A percentile compares a stretch with the other conserved stretches of the same genome.
phyloP scores from a whole-genome alignment of 1,140 invertebrate species.

The Drosophila nigrodunni region DNA sequence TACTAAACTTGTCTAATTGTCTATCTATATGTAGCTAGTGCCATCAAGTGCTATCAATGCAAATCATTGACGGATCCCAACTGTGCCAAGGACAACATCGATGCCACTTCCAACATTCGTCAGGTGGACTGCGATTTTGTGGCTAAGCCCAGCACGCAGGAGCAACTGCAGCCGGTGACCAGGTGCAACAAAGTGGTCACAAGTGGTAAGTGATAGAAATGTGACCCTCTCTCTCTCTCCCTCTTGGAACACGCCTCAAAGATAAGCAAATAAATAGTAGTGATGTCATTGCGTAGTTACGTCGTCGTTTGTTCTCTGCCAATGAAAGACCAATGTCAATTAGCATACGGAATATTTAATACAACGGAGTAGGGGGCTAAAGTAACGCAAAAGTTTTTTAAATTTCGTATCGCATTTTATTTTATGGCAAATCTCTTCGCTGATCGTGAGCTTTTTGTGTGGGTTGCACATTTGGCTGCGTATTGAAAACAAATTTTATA shows the following conservation, averaged over 20 bases:
- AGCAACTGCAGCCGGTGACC: constrained; percentile 72
- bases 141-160: constrained; percentile 65
- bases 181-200: constrained; percentile 81
- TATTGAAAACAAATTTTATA: background rate
- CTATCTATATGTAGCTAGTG: constrained; percentile 47
- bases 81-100: constrained; percentile 70
- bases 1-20: constrained; percentile 1
- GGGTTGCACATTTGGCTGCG: constrained; percentile 18
- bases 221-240: background rate
- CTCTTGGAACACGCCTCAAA: constrained; percentile 49
- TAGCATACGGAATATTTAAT: constrained; percentile 58
- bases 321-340: constrained; percentile 47
- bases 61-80: constrained; percentile 77
- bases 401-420: background rate
- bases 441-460: constrained; percentile 29
- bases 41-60: constrained; percentile 80
- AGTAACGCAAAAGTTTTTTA: constrained; percentile 2
- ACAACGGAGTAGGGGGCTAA: constrained; percentile 17
- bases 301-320: background rate
- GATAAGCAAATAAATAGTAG: constrained; percentile 34
- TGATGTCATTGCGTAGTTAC: constrained; percentile 66
- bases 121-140: constrained; percentile 69
- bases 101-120: constrained; percentile 60
- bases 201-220: constrained; percentile 66
- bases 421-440: constrained; percentile 1